Evolutionary conservation across 2,888 invertebrate genomes (phyloP), one percentile per base, ranked within the genome.

Genomic region (Morpho helenor): DNA sequence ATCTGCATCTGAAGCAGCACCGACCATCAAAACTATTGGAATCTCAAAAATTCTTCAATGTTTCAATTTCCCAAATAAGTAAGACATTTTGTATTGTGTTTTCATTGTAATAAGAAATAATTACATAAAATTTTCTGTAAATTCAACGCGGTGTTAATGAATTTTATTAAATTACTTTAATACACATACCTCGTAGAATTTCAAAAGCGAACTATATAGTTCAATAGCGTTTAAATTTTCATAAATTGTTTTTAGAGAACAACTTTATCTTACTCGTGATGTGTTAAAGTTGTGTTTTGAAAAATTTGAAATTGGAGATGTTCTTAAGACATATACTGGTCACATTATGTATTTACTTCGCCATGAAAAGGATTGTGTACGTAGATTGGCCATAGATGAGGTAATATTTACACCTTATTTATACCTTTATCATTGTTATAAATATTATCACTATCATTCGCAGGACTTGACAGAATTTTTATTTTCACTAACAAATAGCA

Each of bases 31-130:
- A 67, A 69, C 75, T 68, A 76, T 92, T 16, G 92, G 92, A 64
- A 87, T 94, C 56, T 86, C 93, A 0, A 84, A 92, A 67, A 90
- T 95, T 57, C 92, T 94, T 61, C 92, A 93, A 47, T 95, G 94
- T 68, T 79, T 94, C 42, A 93, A 94, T 72, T 90, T 87, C 56
- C 49, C 69, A 45, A 76, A 84, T 66, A 79, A 78, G 86, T 86
- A 77, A 63, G 81, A 73, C 49, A 31, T 31, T 31, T 16, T 44
- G 52, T 50, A 48, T 61, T 42, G 45, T 40, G 45, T 16, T 40
- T 40, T 22, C 9, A 41, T 52, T 49, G 4, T 10, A 22, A 31
- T 31, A 31, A 31, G 31, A 31, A 31, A 31, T 31, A 31, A 31
- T 31, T 31, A 31, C 31, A 31, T 31, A 5, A 31, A 31, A 31